Percentiles rank a stretch among this genome's conserved stretches.
Evolutionary conservation across 2,888 invertebrate genomes (phyloP).

Genomic region (Leptopilina myrica): DNA sequence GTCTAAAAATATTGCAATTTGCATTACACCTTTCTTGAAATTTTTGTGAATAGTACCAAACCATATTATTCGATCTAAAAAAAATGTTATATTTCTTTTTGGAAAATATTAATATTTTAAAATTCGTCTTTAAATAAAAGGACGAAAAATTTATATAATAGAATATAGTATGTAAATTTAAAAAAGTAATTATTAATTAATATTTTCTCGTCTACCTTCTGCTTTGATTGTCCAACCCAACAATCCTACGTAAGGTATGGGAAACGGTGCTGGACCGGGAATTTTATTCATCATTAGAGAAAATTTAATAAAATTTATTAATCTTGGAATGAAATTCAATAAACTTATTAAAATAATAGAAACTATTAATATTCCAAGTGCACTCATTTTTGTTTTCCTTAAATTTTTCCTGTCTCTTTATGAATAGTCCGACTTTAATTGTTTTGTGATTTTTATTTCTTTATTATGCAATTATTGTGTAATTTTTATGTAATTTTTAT

Average conservation of each 20-base stretch:
- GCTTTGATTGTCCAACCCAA: constrained; percentile 45
- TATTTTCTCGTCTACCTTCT: constrained; percentile 52
- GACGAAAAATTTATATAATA: background rate
- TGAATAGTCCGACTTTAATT: background rate
- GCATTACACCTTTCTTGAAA: constrained; percentile 59
- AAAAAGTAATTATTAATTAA: background rate
- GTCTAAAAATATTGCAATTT: constrained; percentile 57
- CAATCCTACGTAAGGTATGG: constrained; percentile 57
- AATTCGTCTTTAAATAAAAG: background rate
- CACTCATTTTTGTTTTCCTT: background rate
- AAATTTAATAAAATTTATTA: constrained; percentile 21
- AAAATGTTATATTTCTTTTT: background rate
- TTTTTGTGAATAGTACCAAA: constrained; percentile 51
- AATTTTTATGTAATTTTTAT: no score
- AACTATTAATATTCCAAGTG: background rate
- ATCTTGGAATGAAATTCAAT: background rate
- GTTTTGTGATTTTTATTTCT: no score
- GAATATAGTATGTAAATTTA: no score
- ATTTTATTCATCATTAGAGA: constrained; percentile 49
- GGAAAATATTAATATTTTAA: background rate
- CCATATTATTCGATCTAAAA: constrained; percentile 60
- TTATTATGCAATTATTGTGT: no score
- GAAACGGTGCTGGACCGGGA: constrained; percentile 58
- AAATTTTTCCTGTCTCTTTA: background rate
- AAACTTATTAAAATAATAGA: constrained; percentile 12